phyloP scores from a whole-genome alignment of 2,113 vertebrate species.

The Salvelinus namaycush region DNA sequence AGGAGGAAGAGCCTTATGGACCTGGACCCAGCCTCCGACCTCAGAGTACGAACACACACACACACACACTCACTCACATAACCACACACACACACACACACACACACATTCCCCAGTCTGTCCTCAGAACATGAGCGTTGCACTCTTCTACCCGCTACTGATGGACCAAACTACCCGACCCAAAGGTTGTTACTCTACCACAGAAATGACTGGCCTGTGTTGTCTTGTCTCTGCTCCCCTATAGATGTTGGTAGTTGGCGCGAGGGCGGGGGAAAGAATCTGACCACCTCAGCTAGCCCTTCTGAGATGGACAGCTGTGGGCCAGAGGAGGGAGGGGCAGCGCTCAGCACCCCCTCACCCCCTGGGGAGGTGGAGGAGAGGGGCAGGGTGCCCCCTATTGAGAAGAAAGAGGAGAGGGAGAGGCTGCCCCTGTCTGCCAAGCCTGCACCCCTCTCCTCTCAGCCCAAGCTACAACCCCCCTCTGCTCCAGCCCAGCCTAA shows the following conservation, averaged over 20 bases:
- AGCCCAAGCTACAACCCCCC: not conserved
- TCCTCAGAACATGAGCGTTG: not conserved
- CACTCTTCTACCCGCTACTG: not conserved
- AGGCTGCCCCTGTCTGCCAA: constrained; percentile 62
- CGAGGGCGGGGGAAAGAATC: constrained; percentile 85
- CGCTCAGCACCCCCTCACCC: constrained; percentile 62
- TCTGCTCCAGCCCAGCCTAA: constrained; percentile 74
- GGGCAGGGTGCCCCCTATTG: constrained; percentile 65
- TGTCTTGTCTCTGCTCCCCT: not conserved
- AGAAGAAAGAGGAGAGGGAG: constrained; percentile 75
- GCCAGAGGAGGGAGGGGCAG: constrained; percentile 74
- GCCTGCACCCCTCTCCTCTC: not conserved
- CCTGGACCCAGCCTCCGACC: constrained; percentile 92
- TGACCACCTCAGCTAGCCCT: constrained; percentile 71
- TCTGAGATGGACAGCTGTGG: constrained; percentile 84
- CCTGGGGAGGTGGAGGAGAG: constrained; percentile 76
- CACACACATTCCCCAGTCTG: not conserved
- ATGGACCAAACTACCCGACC: no score
- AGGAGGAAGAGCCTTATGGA: constrained; percentile 87
- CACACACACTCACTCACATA: not conserved
- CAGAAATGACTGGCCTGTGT: no score
- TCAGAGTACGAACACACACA: constrained; percentile 80
- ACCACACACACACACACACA: no score
- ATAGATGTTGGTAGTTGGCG: constrained; percentile 90
- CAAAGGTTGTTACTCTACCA: no score